phyloP scores from a whole-genome alignment of 2,797 vertebrate genomes.

The Melanotaenia boesemani region DNA sequence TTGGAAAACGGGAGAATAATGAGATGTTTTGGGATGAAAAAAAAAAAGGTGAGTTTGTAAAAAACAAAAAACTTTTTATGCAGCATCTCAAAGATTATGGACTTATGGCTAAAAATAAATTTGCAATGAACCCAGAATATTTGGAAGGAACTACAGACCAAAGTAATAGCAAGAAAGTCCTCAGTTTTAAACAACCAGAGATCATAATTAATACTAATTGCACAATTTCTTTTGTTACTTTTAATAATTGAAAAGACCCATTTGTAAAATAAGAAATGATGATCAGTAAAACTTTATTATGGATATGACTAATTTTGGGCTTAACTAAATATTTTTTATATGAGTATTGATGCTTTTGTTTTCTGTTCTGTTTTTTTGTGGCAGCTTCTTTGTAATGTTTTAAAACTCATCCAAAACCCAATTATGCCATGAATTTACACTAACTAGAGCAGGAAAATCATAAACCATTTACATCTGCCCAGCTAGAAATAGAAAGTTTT shows the following conservation, averaged over 20 bases:
- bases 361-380: background rate
- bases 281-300: background rate
- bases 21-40: background rate
- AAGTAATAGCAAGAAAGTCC: background rate
- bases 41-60: background rate
- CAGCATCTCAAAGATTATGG: background rate
- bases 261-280: too few relatives aligned
- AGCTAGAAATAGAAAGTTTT: background rate
- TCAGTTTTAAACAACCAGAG: too few relatives aligned
- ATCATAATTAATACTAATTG: background rate
- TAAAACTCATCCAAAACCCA: background rate
- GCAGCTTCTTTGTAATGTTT: background rate
- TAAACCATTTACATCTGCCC: background rate
- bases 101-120: background rate
- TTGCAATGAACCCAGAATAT: background rate
- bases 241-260: background rate
- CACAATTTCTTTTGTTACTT: too few relatives aligned
- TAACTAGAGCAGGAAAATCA: background rate
- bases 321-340: too few relatives aligned
- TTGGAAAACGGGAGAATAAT: background rate
- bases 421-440: background rate
- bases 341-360: background rate
- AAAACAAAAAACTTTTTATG: background rate
- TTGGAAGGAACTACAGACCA: background rate
- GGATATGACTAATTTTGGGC: background rate